phyloP scores from a whole-genome alignment of 2,888 invertebrate species.

The Pristionchus japonicus region DNA sequence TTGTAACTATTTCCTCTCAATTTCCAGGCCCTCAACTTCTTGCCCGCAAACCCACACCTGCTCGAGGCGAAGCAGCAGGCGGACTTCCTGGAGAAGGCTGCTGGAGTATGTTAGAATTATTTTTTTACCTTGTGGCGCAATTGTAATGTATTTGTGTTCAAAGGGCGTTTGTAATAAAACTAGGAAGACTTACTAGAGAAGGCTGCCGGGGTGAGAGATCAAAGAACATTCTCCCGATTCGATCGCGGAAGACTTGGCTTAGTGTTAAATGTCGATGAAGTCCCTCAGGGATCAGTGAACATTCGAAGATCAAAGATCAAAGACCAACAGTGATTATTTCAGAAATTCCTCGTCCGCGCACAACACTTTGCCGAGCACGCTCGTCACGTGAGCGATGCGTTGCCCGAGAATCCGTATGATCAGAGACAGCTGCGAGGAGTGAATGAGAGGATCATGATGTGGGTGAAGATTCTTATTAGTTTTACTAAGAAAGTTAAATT shows the following conservation, averaged over 20 bases:
- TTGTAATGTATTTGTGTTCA: too few species aligned
- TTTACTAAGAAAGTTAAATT: too few species aligned
- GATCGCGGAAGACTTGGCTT: too few species aligned
- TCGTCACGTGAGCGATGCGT: constrained; percentile 46
- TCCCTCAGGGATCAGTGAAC: too few species aligned
- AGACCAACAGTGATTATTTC: neutral
- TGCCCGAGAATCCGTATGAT: constrained; percentile 63
- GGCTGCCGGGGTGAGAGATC: neutral
- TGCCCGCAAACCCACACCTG: neutral
- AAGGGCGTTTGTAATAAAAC: too few species aligned
- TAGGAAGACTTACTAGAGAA: neutral
- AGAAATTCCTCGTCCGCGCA: constrained; percentile 24
- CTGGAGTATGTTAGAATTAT: neutral
- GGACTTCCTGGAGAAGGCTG: constrained; percentile 35
- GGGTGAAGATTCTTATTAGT: too few species aligned
- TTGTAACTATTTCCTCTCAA: too few species aligned
- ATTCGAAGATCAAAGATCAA: constrained; percentile 34
- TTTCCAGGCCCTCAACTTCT: constrained; percentile 49
- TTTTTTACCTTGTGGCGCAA: too few species aligned
- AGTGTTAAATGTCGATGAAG: too few species aligned
- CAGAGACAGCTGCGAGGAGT: constrained; percentile 56
- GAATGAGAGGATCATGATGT: constrained; percentile 64
- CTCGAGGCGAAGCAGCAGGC: constrained; percentile 29
- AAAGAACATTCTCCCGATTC: too few species aligned
- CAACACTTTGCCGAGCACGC: constrained; percentile 1